Evolutionary conservation across 2,797 vertebrate genomes (phyloP).

Genomic region (Protonibea diacanthus): DNA sequence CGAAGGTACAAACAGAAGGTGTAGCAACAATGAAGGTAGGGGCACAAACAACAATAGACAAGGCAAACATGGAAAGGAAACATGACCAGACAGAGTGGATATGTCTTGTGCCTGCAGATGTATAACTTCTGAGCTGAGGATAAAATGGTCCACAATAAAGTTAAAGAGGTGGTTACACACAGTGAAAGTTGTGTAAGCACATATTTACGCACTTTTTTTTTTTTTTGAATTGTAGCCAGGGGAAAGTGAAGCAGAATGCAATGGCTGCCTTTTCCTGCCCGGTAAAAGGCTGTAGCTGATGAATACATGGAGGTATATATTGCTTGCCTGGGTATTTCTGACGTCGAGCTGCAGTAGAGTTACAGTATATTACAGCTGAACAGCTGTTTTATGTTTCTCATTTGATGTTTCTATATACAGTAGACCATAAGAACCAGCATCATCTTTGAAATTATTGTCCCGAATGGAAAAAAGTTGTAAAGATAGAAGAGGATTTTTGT

Average conservation of each 20-base stretch:
- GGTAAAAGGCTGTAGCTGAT: constrained; percentile 24
- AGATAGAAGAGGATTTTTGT: constrained; percentile 30
- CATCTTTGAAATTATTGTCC: constrained; percentile 8
- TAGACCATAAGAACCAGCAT: constrained; percentile 11
- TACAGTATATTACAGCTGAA: constrained; percentile 26
- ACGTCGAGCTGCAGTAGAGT: constrained; percentile 13
- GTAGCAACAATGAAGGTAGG: constrained; percentile 44
- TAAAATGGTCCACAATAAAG: constrained; percentile 39
- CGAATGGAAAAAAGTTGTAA: constrained; percentile 17
- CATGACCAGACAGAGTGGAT: constrained; percentile 10
- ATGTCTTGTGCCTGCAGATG: constrained; percentile 42
- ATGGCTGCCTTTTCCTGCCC: constrained; percentile 27
- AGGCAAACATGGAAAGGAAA: constrained; percentile 34
- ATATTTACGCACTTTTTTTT: constrained; percentile 41
- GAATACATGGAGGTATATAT: constrained; percentile 14
- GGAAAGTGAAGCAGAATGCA: constrained; percentile 31
- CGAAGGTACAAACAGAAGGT: constrained; percentile 56
- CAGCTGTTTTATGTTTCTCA: constrained; percentile 37
- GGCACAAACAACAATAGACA: constrained; percentile 44
- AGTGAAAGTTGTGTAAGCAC: constrained; percentile 36
- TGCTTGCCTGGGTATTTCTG: constrained; percentile 17
- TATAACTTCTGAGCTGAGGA: constrained; percentile 39
- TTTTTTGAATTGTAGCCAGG: constrained; percentile 25
- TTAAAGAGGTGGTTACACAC: constrained; percentile 59
- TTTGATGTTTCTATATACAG: constrained; percentile 13